These are phyloP conservation scores for Octodon degus DNA, from an alignment of 2,113 vertebrate genomes.

Conservation along the genomic window DNA sequence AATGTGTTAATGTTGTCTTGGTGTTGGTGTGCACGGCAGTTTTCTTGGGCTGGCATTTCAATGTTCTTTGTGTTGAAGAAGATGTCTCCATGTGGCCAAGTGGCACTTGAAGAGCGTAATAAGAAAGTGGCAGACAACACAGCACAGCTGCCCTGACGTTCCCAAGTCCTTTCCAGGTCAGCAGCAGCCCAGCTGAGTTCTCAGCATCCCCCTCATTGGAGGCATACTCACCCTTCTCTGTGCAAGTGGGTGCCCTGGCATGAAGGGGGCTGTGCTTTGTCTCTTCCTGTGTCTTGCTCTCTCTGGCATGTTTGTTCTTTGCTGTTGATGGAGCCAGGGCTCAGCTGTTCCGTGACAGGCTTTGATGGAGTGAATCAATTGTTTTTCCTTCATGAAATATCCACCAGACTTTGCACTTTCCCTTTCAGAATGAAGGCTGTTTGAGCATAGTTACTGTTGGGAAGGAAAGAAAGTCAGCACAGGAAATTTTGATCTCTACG, in stretches of 20 bases:
- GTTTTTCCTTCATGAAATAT: conserved; percentile 73
- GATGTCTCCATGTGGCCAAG: conserved; percentile 63
- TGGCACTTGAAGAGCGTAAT: conserved; percentile 77
- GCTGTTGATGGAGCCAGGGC: conserved; percentile 62
- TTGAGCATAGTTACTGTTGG: conserved; percentile 58
- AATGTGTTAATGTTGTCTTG: neutral
- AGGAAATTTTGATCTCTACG: conserved; percentile 68
- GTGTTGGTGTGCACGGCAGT: neutral
- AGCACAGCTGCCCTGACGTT: conserved; percentile 60
- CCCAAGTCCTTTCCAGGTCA: conserved; percentile 70
- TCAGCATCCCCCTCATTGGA: conserved; percentile 52
- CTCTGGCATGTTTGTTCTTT: conserved; percentile 70
- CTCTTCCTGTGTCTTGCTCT: conserved; percentile 74
- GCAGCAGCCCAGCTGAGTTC: neutral
- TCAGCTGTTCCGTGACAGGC: conserved; percentile 77
- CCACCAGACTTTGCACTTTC: conserved; percentile 61
- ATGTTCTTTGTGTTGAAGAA: conserved; percentile 66
- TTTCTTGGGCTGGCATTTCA: neutral
- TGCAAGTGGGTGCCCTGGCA: conserved; percentile 66
- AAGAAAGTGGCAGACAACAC: conserved; percentile 70
- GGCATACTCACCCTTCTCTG: conserved; percentile 45
- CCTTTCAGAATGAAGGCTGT: conserved; percentile 75
- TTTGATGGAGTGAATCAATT: conserved; percentile 78
- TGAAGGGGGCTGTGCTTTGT: conserved; percentile 64
- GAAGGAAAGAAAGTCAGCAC: conserved; percentile 61